phyloP scores from a whole-genome alignment of 2,113 vertebrate genomes.

The Emydura subglobosa region DNA sequence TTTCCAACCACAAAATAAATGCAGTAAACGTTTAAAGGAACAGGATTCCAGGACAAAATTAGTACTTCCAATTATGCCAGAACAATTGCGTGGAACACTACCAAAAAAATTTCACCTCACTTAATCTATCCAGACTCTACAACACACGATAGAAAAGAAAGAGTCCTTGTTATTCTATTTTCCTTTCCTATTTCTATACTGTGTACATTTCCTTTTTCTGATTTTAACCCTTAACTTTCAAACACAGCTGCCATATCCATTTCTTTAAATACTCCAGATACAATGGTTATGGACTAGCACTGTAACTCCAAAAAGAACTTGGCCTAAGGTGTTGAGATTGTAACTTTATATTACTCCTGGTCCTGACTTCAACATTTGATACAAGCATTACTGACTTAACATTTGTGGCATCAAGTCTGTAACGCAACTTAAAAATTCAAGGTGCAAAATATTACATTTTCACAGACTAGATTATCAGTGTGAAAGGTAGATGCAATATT shows the following conservation, averaged over 20 bases:
- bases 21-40: not conserved
- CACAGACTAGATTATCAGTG: not conserved
- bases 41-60: not conserved
- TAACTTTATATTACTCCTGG: not conserved
- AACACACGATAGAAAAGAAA: not conserved
- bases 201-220: not conserved
- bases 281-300: not conserved
- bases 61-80: not conserved
- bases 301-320: not conserved
- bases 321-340: not conserved
- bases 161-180: not conserved
- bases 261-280: not conserved
- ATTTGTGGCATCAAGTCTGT: not conserved
- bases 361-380: not conserved
- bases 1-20: not conserved
- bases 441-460: not conserved
- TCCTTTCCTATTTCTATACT: not conserved
- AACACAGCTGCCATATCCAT: not conserved
- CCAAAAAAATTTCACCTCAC: not conserved
- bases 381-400: constrained; percentile 43
- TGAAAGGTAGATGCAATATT: not conserved
- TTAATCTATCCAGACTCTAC: not conserved
- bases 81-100: not conserved
- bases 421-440: not conserved
- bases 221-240: not conserved